Base-by-base conservation (phyloP, 2,888 invertebrate genomes). In the Morinoia aosen region DNA sequence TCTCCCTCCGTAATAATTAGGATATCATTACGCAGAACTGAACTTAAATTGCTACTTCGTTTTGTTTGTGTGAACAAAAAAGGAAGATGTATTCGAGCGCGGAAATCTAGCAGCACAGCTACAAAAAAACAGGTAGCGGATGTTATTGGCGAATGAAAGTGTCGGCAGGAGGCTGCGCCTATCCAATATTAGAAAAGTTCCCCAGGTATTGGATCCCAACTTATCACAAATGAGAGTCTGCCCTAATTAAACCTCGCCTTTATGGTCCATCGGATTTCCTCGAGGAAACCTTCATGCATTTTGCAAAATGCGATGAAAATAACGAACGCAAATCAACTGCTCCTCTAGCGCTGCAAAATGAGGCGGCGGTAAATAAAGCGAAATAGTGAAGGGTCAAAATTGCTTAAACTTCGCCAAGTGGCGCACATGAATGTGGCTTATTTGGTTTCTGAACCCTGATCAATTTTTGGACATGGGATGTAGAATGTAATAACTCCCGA, bases 171-270 rank as follows among this genome's bases (percentile, higher is more conserved):
- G 91, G 91, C 91, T 57, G 91, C 56, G 56, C 5, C 57, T 48
- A 57, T 56, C 91, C 91, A 91, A 91, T 91, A 91, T 91, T 48
- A 91, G 91, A 91, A 91, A 91, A 91, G 91, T 91, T 91, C 48
- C 57, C 3, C 91, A 57, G 57, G 91, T 57, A 91, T 91, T 91
- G 91, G 91, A 91, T 91, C 91, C 48, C 91, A 56, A 91, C 91
- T 91, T 91, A 91, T 91, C 57, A 91, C 57, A 91, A 91, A 91
- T 91, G 91, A 91, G 91, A 57, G 40, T 91, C 91, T 8, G 91
- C 91, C 8, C 57, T 91, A 91, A 91, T 91, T 91, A 91, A 91
- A 91, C 91, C 48, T 57, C 33, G 91, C 91, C 56, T 57, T 40
- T 91, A 40, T 57, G 48, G 57, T 33, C 33, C 48, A 91, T 91